phyloP scores from a whole-genome alignment of 1,140 invertebrate genomes.

The Agrypnia vestita region DNA sequence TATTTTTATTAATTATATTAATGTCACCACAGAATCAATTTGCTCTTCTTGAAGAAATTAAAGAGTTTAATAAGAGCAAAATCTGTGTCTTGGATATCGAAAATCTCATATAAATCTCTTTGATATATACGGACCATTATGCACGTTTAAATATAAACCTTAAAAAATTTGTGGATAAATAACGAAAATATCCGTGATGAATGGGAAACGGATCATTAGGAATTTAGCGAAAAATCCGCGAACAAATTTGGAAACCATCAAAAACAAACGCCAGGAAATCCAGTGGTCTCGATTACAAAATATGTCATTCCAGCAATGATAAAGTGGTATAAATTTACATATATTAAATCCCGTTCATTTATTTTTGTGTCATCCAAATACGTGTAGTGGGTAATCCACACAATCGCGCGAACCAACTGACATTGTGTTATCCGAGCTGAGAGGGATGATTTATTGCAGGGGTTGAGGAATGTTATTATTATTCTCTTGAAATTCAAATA shows the following conservation, averaged over 20 bases:
- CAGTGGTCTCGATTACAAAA: slow-evolving; percentile 49
- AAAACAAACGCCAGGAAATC: slow-evolving; percentile 49
- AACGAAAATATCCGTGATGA: too few species aligned
- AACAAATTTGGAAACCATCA: slow-evolving; percentile 51
- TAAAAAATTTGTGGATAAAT: too few species aligned
- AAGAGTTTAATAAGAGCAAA: too few species aligned
- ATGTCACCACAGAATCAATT: too few species aligned
- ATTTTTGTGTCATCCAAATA: slow-evolving; percentile 47
- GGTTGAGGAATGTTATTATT: slow-evolving; percentile 31
- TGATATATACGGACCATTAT: too few species aligned
- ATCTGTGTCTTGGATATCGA: too few species aligned
- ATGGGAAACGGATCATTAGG: too few species aligned
- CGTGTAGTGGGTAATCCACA: slow-evolving; percentile 40
- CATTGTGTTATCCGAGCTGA: slow-evolving; percentile 40
- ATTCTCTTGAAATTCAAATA: slow-evolving; percentile 43
- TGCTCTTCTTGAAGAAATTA: too few species aligned
- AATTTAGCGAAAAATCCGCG: not conserved
- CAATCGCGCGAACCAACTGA: not conserved
- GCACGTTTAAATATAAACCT: too few species aligned
- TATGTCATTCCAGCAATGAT: slow-evolving; percentile 47
- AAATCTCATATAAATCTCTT: too few species aligned
- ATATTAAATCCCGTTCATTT: slow-evolving; percentile 49
- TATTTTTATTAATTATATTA: too few species aligned
- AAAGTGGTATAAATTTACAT: slow-evolving; percentile 49
- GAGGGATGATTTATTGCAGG: slow-evolving; percentile 49